phyloP scores from a whole-genome alignment of 30 jellyfish, hydroid and myxozoan genomes.

The Aurelia aurita complex sp. Pacific region DNA sequence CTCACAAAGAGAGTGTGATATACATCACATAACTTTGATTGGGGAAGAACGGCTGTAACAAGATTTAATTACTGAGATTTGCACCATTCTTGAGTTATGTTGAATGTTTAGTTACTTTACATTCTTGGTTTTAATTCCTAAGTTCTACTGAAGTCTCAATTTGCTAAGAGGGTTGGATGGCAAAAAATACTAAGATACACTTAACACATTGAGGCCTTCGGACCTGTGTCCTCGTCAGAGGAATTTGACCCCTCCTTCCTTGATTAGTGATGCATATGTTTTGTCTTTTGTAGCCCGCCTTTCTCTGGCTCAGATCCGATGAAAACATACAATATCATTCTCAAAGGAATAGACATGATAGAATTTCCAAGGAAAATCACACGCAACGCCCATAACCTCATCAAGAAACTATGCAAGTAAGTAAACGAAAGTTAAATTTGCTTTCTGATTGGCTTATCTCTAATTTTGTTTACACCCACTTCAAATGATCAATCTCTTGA shows the following conservation, averaged over 20 bases:
- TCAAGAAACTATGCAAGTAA: slow-evolving; percentile 98
- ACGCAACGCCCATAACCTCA: slow-evolving; percentile 94
- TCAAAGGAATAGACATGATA: slow-evolving; percentile 96
- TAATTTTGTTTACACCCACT: neutral
- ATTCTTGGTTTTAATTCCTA: no score
- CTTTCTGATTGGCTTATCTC: neutral
- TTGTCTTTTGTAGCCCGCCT: slow-evolving; percentile 79
- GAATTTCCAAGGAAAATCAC: slow-evolving; percentile 96
- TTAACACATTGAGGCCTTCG: no score
- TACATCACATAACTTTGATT: no score
- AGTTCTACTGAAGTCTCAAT: no score
- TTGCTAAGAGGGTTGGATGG: no score
- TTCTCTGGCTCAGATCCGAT: slow-evolving; percentile 99
- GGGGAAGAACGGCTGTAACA: no score
- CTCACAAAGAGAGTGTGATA: no score
- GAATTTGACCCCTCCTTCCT: neutral
- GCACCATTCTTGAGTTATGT: no score
- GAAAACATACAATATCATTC: slow-evolving; percentile 95
- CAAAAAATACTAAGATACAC: no score
- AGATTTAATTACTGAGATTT: no score
- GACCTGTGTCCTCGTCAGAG: no score
- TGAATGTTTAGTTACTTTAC: no score
- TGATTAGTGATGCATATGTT: neutral
- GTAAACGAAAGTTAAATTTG: slow-evolving; percentile 1
- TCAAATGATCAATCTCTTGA: neutral